phyloP scores from a whole-genome alignment of 2,113 vertebrate species.

The Tursiops truncatus region DNA sequence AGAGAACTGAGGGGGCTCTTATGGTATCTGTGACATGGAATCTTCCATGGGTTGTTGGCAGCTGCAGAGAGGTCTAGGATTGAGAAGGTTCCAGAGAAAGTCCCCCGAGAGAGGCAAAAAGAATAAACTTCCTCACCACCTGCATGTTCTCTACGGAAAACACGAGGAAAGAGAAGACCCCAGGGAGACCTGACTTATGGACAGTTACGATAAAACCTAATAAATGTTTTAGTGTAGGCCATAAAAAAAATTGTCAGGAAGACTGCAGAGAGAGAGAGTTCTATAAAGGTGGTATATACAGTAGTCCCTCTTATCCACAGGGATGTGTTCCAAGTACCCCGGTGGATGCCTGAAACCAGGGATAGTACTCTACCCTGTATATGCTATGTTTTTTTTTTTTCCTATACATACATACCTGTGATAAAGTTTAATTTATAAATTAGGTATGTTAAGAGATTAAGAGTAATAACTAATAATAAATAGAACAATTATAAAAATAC shows the following conservation, averaged over 20 bases:
- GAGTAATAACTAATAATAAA: background rate
- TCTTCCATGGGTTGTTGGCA: background rate
- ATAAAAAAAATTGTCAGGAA: background rate
- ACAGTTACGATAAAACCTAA: background rate
- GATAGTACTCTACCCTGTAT: background rate
- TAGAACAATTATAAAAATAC: background rate
- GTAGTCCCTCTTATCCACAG: accelerated
- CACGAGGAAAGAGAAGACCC: background rate
- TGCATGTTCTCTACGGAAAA: background rate
- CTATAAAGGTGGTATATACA: background rate
- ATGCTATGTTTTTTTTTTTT: background rate
- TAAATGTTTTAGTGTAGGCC: background rate
- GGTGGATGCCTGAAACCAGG: background rate
- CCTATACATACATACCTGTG: background rate
- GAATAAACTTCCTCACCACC: background rate
- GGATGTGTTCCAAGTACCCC: background rate
- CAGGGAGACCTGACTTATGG: background rate
- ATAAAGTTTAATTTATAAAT: background rate
- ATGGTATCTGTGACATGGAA: background rate
- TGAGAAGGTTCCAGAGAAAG: background rate
- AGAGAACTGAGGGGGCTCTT: background rate
- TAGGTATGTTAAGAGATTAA: background rate
- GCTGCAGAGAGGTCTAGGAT: background rate
- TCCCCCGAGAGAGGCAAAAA: background rate
- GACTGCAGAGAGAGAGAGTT: background rate